Evolutionary conservation across 92 coral and sea anemone genomes (phyloP).

Genomic region (Zoanthus sociatus): DNA sequence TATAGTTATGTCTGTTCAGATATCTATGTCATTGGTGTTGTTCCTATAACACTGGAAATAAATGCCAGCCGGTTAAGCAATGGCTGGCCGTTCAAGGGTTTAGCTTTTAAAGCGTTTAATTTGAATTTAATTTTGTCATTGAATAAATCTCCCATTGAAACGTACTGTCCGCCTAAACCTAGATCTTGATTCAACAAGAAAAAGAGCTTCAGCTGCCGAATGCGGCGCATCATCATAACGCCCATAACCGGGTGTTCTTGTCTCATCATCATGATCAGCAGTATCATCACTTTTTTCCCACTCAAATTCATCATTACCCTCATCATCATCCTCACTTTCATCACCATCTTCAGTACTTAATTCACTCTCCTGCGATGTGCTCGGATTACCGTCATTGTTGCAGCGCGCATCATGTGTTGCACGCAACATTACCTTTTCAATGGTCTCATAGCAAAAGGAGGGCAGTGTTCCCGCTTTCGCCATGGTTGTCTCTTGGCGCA

Average conservation of each 20-base stretch:
- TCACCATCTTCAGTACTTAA: constrained; percentile 5
- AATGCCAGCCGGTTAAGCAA: too few species aligned
- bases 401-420: not conserved
- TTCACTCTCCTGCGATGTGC: constrained; percentile 25
- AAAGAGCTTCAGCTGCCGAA: not conserved
- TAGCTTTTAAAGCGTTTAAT: too few species aligned
- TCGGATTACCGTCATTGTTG: not conserved
- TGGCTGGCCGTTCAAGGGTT: too few species aligned
- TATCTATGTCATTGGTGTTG: too few species aligned
- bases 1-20: too few species aligned
- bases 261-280: constrained; percentile 48
- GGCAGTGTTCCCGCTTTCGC: constrained; percentile 49
- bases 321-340: not conserved
- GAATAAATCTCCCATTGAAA: too few species aligned
- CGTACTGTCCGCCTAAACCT: too few species aligned
- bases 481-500: constrained; percentile 57
- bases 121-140: too few species aligned
- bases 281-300: constrained; percentile 27
- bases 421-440: constrained; percentile 33
- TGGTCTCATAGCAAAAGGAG: constrained; percentile 50
- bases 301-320: constrained; percentile 46
- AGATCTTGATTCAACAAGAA: too few species aligned
- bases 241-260: constrained; percentile 18
- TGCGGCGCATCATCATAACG: not conserved
- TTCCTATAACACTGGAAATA: too few species aligned